These are phyloP conservation scores for Diabrotica balteata DNA, from an alignment of 2,888 invertebrate species.

Conservation along the genomic window DNA sequence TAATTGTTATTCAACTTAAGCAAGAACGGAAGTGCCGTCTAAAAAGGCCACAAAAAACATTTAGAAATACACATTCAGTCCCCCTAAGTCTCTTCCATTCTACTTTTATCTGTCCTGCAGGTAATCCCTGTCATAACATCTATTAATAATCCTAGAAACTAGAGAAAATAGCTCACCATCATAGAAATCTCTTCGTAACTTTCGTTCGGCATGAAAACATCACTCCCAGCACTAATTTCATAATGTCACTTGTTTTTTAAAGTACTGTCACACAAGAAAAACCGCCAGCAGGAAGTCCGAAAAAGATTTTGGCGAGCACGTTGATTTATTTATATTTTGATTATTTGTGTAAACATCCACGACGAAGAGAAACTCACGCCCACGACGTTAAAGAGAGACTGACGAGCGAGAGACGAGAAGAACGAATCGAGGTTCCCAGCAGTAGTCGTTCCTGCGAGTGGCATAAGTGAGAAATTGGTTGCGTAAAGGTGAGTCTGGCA, in stretches of 20 bases:
- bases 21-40: slow-evolving; percentile 29
- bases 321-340: slow-evolving; percentile 25
- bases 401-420: slow-evolving; percentile 7
- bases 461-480: slow-evolving; percentile 4
- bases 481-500: neutral
- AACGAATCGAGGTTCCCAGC: slow-evolving; percentile 9
- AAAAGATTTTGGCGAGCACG: slow-evolving; percentile 2
- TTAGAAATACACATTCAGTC: slow-evolving; percentile 7
- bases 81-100: slow-evolving; percentile 7
- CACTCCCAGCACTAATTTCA: slow-evolving; percentile 20
- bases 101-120: slow-evolving; percentile 16
- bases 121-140: slow-evolving; percentile 28
- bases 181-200: slow-evolving; percentile 38
- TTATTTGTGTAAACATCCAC: slow-evolving; percentile 21
- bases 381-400: slow-evolving; percentile 17
- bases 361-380: slow-evolving; percentile 1
- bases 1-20: slow-evolving; percentile 32
- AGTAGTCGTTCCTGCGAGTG: neutral
- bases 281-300: neutral
- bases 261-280: slow-evolving; percentile 6
- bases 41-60: slow-evolving; percentile 3
- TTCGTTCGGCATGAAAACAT: slow-evolving; percentile 40
- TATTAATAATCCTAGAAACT: slow-evolving; percentile 36
- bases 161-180: slow-evolving; percentile 40
- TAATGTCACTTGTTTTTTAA: slow-evolving; percentile 13